Conservation (phyloP, 2,113 vertebrate genomes). For the Silurus glanis region DNA sequence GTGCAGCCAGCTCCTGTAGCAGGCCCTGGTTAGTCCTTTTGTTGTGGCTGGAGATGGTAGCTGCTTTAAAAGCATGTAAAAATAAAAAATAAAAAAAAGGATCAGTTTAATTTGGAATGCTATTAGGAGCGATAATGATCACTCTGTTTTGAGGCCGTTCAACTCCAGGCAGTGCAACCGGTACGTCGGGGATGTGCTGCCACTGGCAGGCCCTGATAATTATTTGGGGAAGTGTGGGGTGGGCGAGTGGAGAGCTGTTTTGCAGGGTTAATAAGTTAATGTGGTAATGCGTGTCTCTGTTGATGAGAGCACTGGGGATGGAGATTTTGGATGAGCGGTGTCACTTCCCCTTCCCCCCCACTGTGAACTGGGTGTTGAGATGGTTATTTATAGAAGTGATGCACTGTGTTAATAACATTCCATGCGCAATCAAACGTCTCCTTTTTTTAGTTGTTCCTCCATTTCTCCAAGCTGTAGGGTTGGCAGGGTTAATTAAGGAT, state of each 20-base stretch:
- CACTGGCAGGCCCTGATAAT: constrained; percentile 34
- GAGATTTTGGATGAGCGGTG: constrained; percentile 42
- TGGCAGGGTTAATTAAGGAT: background rate
- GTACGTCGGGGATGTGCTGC: constrained; percentile 9
- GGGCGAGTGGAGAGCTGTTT: constrained; percentile 8
- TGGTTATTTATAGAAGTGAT: constrained; percentile 27
- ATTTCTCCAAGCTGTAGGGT: background rate
- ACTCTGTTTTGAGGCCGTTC: constrained; percentile 31
- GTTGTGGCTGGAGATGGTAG: constrained; percentile 9
- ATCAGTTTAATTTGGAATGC: constrained; percentile 39
- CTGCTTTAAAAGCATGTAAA: constrained; percentile 12
- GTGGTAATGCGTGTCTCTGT: constrained; percentile 32
- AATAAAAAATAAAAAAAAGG: constrained; percentile 7
- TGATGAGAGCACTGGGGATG: constrained; percentile 28
- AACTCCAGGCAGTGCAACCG: constrained; percentile 27
- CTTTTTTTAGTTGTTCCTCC: constrained; percentile 5
- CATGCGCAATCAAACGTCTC: background rate
- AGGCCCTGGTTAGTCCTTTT: background rate
- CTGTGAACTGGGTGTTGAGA: constrained; percentile 32
- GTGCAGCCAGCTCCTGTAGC: background rate
- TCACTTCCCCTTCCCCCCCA: constrained; percentile 7
- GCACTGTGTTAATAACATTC: constrained; percentile 24
- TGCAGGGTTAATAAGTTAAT: constrained; percentile 51
- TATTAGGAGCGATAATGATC: constrained; percentile 43
- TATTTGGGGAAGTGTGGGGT: constrained; percentile 36